Evolutionary conservation across 2,888 invertebrate species (phyloP).

Genomic region (Leptinotarsa juncta): DNA sequence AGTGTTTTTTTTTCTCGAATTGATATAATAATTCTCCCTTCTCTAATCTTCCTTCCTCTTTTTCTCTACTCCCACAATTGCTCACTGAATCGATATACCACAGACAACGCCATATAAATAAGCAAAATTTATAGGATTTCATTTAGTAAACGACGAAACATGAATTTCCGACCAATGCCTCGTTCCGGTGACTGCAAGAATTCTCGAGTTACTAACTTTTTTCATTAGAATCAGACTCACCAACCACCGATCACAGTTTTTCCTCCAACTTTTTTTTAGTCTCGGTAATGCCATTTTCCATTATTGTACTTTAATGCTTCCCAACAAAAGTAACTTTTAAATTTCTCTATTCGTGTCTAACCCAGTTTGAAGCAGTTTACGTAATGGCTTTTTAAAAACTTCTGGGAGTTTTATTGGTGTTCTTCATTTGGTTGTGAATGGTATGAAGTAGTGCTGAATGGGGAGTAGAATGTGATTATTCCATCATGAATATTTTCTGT

Average conservation of each 20-base stretch:
- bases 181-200: not conserved
- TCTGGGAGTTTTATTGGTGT: conserved; percentile 28
- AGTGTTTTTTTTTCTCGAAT: too few relatives aligned
- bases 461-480: conserved; percentile 1
- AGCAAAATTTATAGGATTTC: not conserved
- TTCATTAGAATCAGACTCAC: conserved; percentile 20
- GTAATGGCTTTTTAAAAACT: conserved; percentile 42
- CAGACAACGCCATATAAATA: not conserved
- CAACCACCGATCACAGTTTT: conserved; percentile 23
- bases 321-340: conserved; percentile 42
- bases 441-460: conserved; percentile 6
- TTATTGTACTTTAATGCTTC: conserved; percentile 44
- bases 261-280: conserved; percentile 23
- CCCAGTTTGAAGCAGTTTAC: conserved; percentile 43
- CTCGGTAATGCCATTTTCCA: conserved; percentile 34
- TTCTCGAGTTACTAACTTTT: conserved; percentile 11
- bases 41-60: too few relatives aligned
- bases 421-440: conserved; percentile 23
- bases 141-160: not conserved
- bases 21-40: too few relatives aligned
- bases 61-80: too few relatives aligned
- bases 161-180: not conserved
- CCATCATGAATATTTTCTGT: not conserved
- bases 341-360: conserved; percentile 44
- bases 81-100: too few relatives aligned